Percentiles rank a stretch among this genome's conserved stretches.
Conservation (phyloP, 2,797 vertebrate genomes). For the Adrianichthys oophorus region DNA sequence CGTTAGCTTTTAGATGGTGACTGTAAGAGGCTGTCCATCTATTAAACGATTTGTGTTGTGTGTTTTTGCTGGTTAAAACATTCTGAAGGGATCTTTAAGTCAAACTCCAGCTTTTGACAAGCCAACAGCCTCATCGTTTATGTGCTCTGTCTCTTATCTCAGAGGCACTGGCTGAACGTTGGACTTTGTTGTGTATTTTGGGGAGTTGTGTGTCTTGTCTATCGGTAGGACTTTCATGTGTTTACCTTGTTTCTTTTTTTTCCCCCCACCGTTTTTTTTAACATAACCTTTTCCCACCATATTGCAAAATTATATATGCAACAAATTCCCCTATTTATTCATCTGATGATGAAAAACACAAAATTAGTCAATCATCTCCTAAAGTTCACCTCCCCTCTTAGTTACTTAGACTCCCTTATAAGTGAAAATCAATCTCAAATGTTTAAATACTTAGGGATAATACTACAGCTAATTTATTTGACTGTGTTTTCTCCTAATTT, state of each 20-base stretch:
- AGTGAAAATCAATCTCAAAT: too few relatives aligned
- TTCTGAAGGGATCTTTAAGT: neutral
- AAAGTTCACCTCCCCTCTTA: too few relatives aligned
- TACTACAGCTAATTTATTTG: too few relatives aligned
- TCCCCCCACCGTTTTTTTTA: neutral
- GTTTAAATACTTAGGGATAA: too few relatives aligned
- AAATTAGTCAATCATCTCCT: too few relatives aligned
- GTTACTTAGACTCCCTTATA: too few relatives aligned
- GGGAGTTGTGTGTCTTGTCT: constrained; percentile 13
- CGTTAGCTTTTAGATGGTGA: too few relatives aligned
- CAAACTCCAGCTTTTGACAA: constrained; percentile 9
- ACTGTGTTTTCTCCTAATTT: too few relatives aligned
- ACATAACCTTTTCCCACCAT: neutral
- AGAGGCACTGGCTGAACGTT: constrained; percentile 28
- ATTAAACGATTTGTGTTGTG: neutral
- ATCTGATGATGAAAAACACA: neutral
- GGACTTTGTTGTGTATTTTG: constrained; percentile 52
- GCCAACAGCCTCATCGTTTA: neutral
- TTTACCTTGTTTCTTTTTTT: neutral
- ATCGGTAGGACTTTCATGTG: constrained; percentile 9
- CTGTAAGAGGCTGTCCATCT: too few relatives aligned
- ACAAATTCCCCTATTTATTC: neutral
- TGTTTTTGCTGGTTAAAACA: neutral
- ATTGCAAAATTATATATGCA: neutral
- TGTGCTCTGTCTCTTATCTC: constrained; percentile 44